phyloP scores from a whole-genome alignment of 1,140 invertebrate species.

The Drosophila auraria region DNA sequence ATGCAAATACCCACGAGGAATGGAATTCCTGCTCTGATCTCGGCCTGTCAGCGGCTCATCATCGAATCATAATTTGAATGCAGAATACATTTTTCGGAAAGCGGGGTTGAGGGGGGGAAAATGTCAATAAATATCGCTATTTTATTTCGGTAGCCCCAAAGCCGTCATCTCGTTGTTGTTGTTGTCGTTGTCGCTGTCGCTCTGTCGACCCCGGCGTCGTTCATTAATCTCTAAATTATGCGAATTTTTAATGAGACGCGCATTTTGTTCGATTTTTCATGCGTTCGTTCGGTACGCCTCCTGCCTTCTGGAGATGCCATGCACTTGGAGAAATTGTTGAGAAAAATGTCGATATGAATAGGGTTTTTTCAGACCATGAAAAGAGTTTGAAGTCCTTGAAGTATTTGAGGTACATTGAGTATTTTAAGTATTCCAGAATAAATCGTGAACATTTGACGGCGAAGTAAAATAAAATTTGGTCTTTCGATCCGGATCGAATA shows the following conservation, averaged over 20 bases:
- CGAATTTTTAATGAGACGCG: conserved; percentile 83
- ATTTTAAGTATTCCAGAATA: too few relatives aligned
- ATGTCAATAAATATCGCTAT: conserved; percentile 74
- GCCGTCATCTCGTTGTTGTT: conserved; percentile 50
- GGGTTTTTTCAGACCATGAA: neutral
- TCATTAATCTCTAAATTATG: conserved; percentile 84
- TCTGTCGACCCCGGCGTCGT: conserved; percentile 48
- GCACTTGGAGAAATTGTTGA: conserved; percentile 9
- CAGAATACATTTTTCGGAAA: conserved; percentile 12
- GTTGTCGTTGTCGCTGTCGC: conserved; percentile 65
- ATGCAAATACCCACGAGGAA: conserved; percentile 35
- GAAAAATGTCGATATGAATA: neutral
- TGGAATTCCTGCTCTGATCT: conserved; percentile 35
- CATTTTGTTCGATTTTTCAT: conserved; percentile 83
- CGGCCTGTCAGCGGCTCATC: conserved; percentile 57
- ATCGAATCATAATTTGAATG: conserved; percentile 59
- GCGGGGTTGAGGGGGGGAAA: neutral
- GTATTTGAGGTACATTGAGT: too few relatives aligned
- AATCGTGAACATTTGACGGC: too few relatives aligned
- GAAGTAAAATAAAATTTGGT: too few relatives aligned
- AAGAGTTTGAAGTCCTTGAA: too few relatives aligned
- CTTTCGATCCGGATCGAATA: too few relatives aligned
- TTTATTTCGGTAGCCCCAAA: conserved; percentile 78
- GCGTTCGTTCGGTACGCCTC: conserved; percentile 40
- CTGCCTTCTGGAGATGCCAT: conserved; percentile 12